Evolutionary conservation across 1,140 invertebrate genomes (phyloP).

Genomic region (Drosophila equinoxialis): DNA sequence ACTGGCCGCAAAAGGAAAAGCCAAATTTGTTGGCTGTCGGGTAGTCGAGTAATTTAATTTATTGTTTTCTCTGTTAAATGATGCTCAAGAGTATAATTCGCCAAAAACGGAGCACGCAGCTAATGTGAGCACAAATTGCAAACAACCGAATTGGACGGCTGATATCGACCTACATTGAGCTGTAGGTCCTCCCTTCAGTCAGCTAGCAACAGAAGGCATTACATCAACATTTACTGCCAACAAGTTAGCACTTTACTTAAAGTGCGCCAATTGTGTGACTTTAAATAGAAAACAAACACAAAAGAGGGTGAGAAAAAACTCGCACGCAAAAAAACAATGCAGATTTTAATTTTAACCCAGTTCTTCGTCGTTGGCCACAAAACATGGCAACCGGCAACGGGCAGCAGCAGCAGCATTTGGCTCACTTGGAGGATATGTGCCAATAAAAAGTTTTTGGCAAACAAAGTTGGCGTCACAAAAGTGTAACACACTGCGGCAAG

Average conservation of each 20-base stretch:
- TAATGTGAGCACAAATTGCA: constrained; percentile 76
- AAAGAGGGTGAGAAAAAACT: not conserved
- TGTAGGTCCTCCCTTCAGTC: constrained; percentile 6
- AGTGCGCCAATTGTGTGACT: constrained; percentile 57
- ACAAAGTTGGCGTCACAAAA: constrained; percentile 80
- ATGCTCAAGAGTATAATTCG: constrained; percentile 81
- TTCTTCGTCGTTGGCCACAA: constrained; percentile 58
- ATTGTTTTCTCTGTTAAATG: constrained; percentile 81
- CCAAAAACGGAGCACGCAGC: constrained; percentile 51
- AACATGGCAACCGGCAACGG: constrained; percentile 40
- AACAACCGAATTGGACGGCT: constrained; percentile 17
- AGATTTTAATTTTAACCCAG: constrained; percentile 77
- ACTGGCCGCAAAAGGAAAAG: constrained; percentile 58
- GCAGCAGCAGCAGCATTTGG: constrained; percentile 14
- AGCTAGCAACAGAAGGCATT: not conserved
- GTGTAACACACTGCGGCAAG: constrained; percentile 65
- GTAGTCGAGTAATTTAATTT: constrained; percentile 76
- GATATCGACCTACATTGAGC: constrained; percentile 34
- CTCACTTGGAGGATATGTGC: constrained; percentile 68
- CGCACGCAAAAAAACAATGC: constrained; percentile 52
- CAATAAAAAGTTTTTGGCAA: constrained; percentile 82
- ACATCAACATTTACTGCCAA: constrained; percentile 17
- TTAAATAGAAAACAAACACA: constrained; percentile 32
- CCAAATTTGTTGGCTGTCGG: constrained; percentile 77
- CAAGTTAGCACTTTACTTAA: constrained; percentile 20